Base-by-base conservation (phyloP, 2,888 invertebrate genomes). In the Ichneumoninae sp. region DNA sequence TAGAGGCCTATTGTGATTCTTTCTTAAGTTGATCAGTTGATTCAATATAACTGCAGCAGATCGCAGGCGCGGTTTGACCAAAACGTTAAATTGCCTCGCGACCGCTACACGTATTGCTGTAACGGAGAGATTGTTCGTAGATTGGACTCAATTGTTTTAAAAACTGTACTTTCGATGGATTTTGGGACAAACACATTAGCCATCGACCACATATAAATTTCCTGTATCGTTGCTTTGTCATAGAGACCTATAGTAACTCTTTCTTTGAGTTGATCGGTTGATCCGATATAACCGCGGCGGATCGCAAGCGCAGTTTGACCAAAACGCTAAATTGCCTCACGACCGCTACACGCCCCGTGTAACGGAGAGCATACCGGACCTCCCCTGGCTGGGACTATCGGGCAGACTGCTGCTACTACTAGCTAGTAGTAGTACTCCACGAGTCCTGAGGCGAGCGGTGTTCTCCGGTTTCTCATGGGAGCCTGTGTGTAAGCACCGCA, bases 401-500 rank as follows among this genome's bases (percentile, higher is more conserved):
- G 79, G 26, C 72, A 33, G 33, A 62, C 62, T 62, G 30, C 62
- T n/a, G 7, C 62, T 72, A 57, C 26, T 19, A 69, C 65, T 62
- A 47, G 33, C 54, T 36, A 72, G 26, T 68, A 10, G 72, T 60
- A 36, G 47, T 57, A 78, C 79, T 79, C 70, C 33, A 40, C 79
- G 52, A 60, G 71, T 71, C 75, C 71, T 77, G 76, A 19, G 57
- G 62, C 68, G 72, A 76, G 76, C 68, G 76, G 69, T 85, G 85
- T 85, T 82, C 82, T 76, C 79, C 54, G 79, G 82, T 82, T 85
- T 85, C 85, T 78, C 65, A 54, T 68, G 79, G 71, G 82, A 82
- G 72, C 66, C 80, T 82, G 69, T 72, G 47, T 52, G 54, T 10
- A 22, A 22, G 10, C 75, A 60, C 79, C 40, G 47, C 68, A 69